These are phyloP conservation scores for Smittia sp. DNA, from an alignment of 2,888 invertebrate species.

Conservation along the genomic window DNA sequence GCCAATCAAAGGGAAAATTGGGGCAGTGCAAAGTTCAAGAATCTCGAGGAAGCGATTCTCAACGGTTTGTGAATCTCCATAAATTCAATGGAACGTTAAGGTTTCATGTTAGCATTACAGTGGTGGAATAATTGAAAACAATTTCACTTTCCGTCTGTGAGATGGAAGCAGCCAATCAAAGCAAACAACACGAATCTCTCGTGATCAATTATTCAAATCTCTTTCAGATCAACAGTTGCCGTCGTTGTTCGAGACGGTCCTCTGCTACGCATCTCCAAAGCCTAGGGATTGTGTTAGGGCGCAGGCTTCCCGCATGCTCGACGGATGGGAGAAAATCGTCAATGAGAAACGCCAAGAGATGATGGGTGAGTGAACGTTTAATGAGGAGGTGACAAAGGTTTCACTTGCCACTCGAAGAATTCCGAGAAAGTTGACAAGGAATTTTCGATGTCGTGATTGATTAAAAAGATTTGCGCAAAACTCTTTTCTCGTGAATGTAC, in stretches of 20 bases:
- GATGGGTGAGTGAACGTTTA: constrained; percentile 48
- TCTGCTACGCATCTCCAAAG: constrained; percentile 44
- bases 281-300: constrained; percentile 59
- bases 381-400: not conserved
- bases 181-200: not conserved
- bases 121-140: not conserved
- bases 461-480: not conserved
- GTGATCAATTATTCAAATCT: not conserved
- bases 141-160: constrained; percentile 3
- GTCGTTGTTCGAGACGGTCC: constrained; percentile 10
- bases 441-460: constrained; percentile 2
- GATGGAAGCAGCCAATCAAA: not conserved
- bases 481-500: not conserved
- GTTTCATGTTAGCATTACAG: not conserved
- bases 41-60: too few relatives aligned
- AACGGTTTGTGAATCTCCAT: not conserved
- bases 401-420: not conserved
- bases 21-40: too few relatives aligned
- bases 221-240: constrained; percentile 4
- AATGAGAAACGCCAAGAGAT: constrained; percentile 50
- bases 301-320: constrained; percentile 58
- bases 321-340: constrained; percentile 53
- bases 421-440: constrained; percentile 10
- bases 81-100: not conserved
- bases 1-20: too few relatives aligned